These are phyloP conservation scores for Synergus umbraculus DNA, from an alignment of 2,888 invertebrate genomes.

Conservation along the genomic window DNA sequence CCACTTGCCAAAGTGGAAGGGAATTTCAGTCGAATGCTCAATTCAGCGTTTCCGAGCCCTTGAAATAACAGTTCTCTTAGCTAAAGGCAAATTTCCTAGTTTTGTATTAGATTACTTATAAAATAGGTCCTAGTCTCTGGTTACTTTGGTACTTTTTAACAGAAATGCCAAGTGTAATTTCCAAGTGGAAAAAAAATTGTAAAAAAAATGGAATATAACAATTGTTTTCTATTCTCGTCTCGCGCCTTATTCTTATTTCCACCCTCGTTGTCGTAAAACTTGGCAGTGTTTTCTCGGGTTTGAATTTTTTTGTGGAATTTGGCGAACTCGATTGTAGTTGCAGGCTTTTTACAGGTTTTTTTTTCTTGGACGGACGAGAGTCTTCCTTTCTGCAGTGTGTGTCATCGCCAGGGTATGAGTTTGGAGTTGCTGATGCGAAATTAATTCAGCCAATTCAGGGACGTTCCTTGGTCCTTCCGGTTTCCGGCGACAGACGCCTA, in stretches of 20 bases:
- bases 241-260: neutral
- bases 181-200: no score
- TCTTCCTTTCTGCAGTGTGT: neutral
- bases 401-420: conserved; percentile 7
- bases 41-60: neutral
- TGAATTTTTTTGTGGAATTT: conserved; percentile 3
- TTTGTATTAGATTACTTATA: no score
- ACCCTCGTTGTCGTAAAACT: neutral
- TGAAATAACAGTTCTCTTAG: neutral
- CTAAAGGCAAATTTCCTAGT: neutral
- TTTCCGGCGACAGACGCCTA: conserved; percentile 8
- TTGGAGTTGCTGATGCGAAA: conserved; percentile 23
- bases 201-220: neutral
- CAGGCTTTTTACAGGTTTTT: neutral
- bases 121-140: no score
- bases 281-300: neutral
- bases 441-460: conserved; percentile 13
- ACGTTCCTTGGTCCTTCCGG: neutral
- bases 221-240: neutral
- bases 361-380: conserved; percentile 2
- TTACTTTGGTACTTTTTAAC: neutral
- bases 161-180: neutral
- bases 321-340: conserved; percentile 7
- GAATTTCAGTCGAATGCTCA: conserved; percentile 7
- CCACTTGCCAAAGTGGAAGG: conserved; percentile 17